Percentiles rank a stretch among this genome's conserved stretches.
These are phyloP conservation scores for Phylloscopus trochiloides DNA, from an alignment of 2,113 vertebrate genomes.

Conservation along the genomic window DNA sequence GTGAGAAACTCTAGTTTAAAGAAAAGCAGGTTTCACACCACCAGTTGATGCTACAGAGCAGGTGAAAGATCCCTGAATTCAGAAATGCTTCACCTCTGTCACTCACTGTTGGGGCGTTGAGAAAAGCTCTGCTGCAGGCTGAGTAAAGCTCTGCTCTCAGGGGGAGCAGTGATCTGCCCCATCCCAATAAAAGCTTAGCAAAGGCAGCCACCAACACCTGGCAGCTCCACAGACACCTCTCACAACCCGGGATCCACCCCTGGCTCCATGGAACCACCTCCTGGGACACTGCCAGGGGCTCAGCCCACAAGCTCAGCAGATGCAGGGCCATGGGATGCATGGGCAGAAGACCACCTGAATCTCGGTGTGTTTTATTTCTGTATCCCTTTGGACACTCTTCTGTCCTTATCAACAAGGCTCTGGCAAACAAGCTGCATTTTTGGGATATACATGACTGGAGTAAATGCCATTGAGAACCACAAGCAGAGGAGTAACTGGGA, in stretches of 20 bases:
- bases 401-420: not conserved
- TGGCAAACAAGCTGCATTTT: not conserved
- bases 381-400: not conserved
- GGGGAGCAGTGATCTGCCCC: not conserved
- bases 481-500: not conserved
- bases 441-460: not conserved
- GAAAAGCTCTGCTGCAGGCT: not conserved
- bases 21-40: not conserved
- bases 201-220: not conserved
- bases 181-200: not conserved
- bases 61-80: not conserved
- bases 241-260: accelerated
- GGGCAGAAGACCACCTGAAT: not conserved
- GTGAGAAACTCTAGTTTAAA: not conserved
- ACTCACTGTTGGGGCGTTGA: not conserved
- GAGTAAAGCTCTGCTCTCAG: not conserved
- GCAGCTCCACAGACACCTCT: not conserved
- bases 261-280: not conserved
- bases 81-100: not conserved
- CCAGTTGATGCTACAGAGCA: not conserved
- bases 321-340: not conserved
- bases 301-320: not conserved
- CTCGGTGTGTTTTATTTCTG: not conserved
- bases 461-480: not conserved
- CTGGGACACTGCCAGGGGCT: not conserved